phyloP scores from a whole-genome alignment of 2,113 vertebrate genomes.

The Scartelaos histophorus region DNA sequence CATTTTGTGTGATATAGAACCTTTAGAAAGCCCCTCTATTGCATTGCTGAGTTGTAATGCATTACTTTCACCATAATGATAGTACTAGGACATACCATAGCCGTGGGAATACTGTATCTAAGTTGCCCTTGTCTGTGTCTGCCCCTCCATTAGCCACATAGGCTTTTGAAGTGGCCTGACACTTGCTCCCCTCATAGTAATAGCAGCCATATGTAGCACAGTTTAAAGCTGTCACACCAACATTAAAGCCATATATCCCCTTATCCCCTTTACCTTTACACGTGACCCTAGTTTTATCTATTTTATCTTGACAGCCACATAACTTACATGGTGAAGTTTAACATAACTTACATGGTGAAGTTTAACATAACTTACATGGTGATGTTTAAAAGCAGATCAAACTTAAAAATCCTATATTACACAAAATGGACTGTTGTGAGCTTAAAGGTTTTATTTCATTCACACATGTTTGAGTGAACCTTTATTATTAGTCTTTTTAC shows the following conservation, averaged over 20 bases:
- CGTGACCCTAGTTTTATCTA: neutral
- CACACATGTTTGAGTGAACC: too few species aligned
- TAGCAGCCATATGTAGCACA: constrained; percentile 60
- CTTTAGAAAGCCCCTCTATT: too few species aligned
- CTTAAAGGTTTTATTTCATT: too few species aligned
- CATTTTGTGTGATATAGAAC: too few species aligned
- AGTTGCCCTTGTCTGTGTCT: constrained; percentile 40
- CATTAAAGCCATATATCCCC: constrained; percentile 6
- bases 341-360: neutral
- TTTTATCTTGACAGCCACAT: neutral
- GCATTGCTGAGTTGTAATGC: too few species aligned
- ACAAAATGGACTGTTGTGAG: too few species aligned
- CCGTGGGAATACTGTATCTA: constrained; percentile 42
- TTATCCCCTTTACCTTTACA: constrained; percentile 13
- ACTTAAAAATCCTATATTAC: neutral
- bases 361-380: neutral
- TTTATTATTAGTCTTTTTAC: too few species aligned
- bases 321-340: neutral
- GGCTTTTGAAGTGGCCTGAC: constrained; percentile 66
- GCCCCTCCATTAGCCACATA: constrained; percentile 32
- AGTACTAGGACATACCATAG: neutral
- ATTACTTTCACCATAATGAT: too few species aligned
- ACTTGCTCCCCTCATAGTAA: constrained; percentile 59
- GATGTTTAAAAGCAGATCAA: neutral
- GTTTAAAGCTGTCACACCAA: constrained; percentile 33